These are phyloP conservation scores for Eublepharis macularius DNA, from an alignment of 2,113 vertebrate species.

Conservation along the genomic window DNA sequence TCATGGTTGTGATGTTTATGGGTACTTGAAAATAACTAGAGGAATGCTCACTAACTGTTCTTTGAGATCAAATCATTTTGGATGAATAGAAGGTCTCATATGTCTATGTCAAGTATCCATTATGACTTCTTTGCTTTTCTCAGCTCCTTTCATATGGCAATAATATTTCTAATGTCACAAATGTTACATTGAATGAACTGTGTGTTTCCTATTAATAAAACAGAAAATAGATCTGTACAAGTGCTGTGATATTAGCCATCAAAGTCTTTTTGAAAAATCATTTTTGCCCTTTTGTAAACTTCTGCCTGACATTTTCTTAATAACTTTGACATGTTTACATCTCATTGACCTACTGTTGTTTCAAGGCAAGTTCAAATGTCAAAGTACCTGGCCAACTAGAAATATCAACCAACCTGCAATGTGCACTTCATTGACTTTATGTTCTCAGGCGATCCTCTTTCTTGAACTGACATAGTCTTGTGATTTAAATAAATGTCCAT, in stretches of 20 bases:
- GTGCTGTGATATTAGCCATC: background rate
- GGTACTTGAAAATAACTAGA: background rate
- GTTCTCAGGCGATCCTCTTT: background rate
- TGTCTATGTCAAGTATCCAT: slow-evolving; percentile 2
- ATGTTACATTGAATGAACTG: background rate
- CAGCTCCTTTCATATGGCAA: background rate
- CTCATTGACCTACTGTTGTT: background rate
- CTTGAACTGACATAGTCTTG: background rate
- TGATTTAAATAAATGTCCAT: background rate
- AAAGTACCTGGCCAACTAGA: background rate
- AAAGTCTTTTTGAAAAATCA: background rate
- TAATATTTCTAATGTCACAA: background rate
- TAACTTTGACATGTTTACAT: background rate
- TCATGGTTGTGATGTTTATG: background rate
- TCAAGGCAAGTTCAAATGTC: background rate
- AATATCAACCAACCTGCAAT: background rate
- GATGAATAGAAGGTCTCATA: background rate
- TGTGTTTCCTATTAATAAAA: background rate
- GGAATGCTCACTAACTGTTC: background rate
- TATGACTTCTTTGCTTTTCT: background rate
- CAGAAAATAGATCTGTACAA: background rate
- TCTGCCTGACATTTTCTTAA: background rate
- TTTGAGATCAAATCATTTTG: background rate
- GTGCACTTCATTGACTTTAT: background rate
- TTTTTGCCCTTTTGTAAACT: background rate